Base-by-base conservation (phyloP, 2,113 vertebrate genomes). In the Procavia capensis region DNA sequence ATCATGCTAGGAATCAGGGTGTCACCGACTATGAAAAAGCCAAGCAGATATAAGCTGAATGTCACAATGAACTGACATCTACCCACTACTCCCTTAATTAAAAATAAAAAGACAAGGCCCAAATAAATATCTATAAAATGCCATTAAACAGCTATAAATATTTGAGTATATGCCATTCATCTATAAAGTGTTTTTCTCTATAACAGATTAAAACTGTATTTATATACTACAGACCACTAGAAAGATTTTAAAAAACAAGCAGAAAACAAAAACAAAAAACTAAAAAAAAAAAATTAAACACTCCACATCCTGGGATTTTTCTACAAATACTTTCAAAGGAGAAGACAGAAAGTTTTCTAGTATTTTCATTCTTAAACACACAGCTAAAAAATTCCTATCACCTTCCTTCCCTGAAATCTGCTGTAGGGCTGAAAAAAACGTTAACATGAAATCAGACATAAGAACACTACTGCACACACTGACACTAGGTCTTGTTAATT, bases 91-190 rank as follows among this genome's bases (percentile, higher is more conserved):
- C 90, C 93, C 94, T 87, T 76, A 80, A 80, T 72, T 88, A 76
- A 97, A 96, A 91, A 84, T 31, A 86, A 96, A 90, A 95, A 47
- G 66, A 94, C n/a, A 94, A 93, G 68, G 84, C 83, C 95, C 94
- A 96, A 92, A 85, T 92, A 92, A 98, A 97, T 99, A 99, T 99
- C 99, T 99, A 99, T 98, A 99, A 98, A 98, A 98, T 94, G 98
- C 98, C 97, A 96, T 98, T 96, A 98, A 99, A 99, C 98, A 99
- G 99, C 98, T 99, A 99, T 99, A 99, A 99, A 99, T 99, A 99
- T 99, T 99, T 99, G 99, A 99, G 99, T 99, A 99, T 99, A 99
- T 99, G 99, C 99, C 99, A 97, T 97, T 97, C 96, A 78, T 94
- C 97, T 95, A 75, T 74, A 72, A 91, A 92, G 63, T 82, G 4